Conservation (phyloP, 2,797 vertebrate species). For the Sphaeramia orbicularis region DNA sequence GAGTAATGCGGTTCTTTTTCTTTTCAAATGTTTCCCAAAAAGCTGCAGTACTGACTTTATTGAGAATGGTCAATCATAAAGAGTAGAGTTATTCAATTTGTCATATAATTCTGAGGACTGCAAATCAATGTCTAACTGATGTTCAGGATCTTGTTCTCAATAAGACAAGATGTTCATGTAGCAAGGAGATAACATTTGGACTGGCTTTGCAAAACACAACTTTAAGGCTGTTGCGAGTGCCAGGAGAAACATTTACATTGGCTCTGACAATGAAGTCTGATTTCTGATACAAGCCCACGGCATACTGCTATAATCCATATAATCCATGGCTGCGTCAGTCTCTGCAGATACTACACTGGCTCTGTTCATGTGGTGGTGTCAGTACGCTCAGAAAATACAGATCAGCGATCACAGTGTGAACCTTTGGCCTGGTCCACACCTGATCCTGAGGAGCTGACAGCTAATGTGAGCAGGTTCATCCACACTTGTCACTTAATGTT, state of each 20-base stretch:
- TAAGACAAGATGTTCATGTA: constrained; percentile 16
- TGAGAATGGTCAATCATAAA: background rate
- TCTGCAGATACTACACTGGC: background rate
- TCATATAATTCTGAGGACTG: background rate
- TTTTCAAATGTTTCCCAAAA: background rate
- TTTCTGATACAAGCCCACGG: background rate
- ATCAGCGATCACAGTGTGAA: background rate
- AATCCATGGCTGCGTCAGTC: background rate
- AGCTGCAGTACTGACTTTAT: background rate
- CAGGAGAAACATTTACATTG: constrained; percentile 21
- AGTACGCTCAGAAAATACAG: background rate
- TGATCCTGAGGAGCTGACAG: background rate
- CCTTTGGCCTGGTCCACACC: constrained; percentile 8
- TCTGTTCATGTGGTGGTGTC: background rate
- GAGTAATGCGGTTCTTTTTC: constrained; percentile 10
- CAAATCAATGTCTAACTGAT: constrained; percentile 10
- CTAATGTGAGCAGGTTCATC: background rate
- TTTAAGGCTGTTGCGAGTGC: background rate
- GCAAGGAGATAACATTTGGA: constrained; percentile 17
- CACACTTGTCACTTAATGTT: constrained; percentile 4
- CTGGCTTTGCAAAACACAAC: background rate
- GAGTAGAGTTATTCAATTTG: constrained; percentile 11
- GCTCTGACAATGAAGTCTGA: background rate
- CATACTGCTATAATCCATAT: background rate
- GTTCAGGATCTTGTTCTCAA: background rate